A percentile compares a stretch with the other conserved stretches of the same genome.
Conservation (phyloP, 2,113 vertebrate genomes). For the Nestor notabilis region DNA sequence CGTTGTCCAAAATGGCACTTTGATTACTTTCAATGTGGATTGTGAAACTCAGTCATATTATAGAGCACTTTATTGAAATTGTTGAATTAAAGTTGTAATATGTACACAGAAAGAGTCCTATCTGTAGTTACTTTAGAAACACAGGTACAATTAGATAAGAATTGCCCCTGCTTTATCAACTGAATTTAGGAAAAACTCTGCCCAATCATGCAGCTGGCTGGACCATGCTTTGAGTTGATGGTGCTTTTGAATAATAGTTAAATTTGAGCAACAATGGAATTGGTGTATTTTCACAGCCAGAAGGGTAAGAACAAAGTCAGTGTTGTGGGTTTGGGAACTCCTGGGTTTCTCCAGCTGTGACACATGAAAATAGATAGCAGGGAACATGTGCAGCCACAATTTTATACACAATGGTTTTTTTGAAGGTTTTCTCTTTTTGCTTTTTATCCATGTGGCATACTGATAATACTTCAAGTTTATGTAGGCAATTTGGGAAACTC, state of each 20-base stretch:
- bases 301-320: not conserved
- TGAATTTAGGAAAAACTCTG: not conserved
- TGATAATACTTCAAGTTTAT: not conserved
- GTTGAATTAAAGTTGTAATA: not conserved
- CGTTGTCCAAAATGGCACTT: not conserved
- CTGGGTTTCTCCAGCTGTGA: not conserved
- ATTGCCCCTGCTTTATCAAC: not conserved
- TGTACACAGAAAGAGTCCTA: not conserved
- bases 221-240: not conserved
- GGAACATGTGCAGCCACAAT: not conserved
- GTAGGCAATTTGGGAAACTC: not conserved
- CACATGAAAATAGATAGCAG: not conserved
- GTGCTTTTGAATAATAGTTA: not conserved
- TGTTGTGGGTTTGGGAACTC: not conserved
- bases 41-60: not conserved
- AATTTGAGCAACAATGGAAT: not conserved
- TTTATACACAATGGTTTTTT: not conserved
- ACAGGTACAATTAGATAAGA: not conserved
- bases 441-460: not conserved
- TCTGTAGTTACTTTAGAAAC: not conserved
- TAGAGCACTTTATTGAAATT: not conserved
- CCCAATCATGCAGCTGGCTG: not conserved
- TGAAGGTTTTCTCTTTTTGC: not conserved
- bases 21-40: not conserved
- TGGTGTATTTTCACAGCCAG: not conserved